These are phyloP conservation scores for Myotis daubentonii DNA, from an alignment of 2,797 vertebrate species.

Conservation along the genomic window DNA sequence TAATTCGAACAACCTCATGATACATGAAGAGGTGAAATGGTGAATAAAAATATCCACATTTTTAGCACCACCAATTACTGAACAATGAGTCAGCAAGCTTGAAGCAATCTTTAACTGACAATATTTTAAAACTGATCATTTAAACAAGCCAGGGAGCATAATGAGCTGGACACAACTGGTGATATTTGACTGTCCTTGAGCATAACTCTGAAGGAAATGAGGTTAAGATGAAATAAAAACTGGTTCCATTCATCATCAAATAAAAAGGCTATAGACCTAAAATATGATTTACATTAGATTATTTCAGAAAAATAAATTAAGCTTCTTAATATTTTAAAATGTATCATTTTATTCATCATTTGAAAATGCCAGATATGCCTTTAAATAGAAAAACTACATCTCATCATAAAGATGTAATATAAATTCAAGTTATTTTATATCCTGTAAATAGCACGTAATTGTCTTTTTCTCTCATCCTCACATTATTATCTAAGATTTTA, in stretches of 20 bases:
- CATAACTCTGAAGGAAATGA: neutral
- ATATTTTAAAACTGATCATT: slow-evolving; percentile 57
- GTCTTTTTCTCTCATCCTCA: neutral
- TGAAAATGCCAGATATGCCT: neutral
- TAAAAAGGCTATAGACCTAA: neutral
- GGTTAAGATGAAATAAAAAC: slow-evolving; percentile 56
- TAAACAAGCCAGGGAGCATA: neutral
- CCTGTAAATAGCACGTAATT: neutral
- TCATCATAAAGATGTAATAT: neutral
- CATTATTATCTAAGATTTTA: neutral
- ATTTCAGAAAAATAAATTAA: slow-evolving; percentile 52
- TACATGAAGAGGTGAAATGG: slow-evolving; percentile 29
- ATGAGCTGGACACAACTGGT: neutral
- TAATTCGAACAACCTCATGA: slow-evolving; percentile 25
- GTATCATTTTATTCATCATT: slow-evolving; percentile 34
- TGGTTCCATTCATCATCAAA: neutral
- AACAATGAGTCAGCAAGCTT: slow-evolving; percentile 28
- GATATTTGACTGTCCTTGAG: neutral
- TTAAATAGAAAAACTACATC: slow-evolving; percentile 20
- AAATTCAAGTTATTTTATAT: slow-evolving; percentile 9
- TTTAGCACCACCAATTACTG: slow-evolving; percentile 22
- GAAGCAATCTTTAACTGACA: slow-evolving; percentile 17
- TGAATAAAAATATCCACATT: slow-evolving; percentile 63
- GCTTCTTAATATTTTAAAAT: slow-evolving; percentile 52
- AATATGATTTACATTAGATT: neutral